phyloP scores from a whole-genome alignment of 2,888 invertebrate genomes.

The Acleris literana region DNA sequence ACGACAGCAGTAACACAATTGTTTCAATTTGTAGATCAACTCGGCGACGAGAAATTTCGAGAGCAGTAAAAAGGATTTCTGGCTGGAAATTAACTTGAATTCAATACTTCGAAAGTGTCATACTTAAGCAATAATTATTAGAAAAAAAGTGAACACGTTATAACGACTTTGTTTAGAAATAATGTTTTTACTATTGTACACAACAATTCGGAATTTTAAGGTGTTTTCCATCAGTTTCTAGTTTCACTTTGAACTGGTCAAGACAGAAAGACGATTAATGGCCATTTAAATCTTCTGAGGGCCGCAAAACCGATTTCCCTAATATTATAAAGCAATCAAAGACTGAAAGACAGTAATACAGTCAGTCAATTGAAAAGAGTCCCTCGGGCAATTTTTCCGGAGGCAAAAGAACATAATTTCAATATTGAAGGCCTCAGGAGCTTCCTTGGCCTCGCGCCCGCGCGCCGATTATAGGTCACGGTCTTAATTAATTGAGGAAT shows the following conservation, averaged over 20 bases:
- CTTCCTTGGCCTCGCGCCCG: conserved; percentile 39
- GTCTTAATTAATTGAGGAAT: conserved; percentile 45
- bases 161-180: too few relatives aligned
- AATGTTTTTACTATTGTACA: too few relatives aligned
- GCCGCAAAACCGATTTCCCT: not conserved
- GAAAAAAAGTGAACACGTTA: too few relatives aligned
- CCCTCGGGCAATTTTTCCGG: conserved; percentile 70
- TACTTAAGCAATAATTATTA: too few relatives aligned
- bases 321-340: conserved; percentile 11
- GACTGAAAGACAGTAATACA: conserved; percentile 2
- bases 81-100: too few relatives aligned
- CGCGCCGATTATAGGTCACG: conserved; percentile 56
- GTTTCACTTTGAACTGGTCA: not conserved
- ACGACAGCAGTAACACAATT: too few relatives aligned
- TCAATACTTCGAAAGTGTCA: too few relatives aligned
- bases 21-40: too few relatives aligned
- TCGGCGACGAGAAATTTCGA: too few relatives aligned
- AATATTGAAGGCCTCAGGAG: conserved; percentile 67
- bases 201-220: too few relatives aligned
- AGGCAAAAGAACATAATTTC: conserved; percentile 68
- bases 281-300: not conserved
- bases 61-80: too few relatives aligned
- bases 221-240: too few relatives aligned
- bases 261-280: conserved; percentile 15
- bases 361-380: conserved; percentile 69